These are phyloP conservation scores for Alviniconcha strummeri DNA, from an alignment of 2,888 invertebrate species.

Conservation along the genomic window DNA sequence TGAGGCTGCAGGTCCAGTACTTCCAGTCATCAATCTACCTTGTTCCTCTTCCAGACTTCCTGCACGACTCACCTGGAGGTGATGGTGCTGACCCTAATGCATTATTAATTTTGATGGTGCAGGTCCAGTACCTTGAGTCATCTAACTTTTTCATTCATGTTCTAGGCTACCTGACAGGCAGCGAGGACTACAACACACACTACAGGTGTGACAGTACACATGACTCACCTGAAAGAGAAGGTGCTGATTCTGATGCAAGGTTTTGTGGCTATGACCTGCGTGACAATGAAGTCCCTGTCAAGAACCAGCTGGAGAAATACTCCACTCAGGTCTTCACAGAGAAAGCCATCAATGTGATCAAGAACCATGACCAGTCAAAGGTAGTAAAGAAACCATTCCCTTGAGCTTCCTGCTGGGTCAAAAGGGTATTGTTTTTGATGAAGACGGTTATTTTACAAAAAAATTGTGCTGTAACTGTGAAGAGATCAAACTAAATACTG, in stretches of 20 bases:
- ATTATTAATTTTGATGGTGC: no score
- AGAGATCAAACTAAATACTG: no score
- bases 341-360: slow-evolving; percentile 58
- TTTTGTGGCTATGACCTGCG: slow-evolving; percentile 57
- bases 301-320: slow-evolving; percentile 52
- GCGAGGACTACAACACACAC: slow-evolving; percentile 69
- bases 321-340: slow-evolving; percentile 64
- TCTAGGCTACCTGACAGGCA: slow-evolving; percentile 72
- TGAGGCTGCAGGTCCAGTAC: no score
- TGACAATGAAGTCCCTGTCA: slow-evolving; percentile 52
- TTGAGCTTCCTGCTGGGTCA: not conserved
- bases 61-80: no score
- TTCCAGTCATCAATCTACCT: no score
- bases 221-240: not conserved
- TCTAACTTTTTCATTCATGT: no score
- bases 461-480: no score
- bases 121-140: no score
- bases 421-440: not conserved
- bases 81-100: no score
- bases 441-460: not conserved
- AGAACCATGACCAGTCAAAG: slow-evolving; percentile 52
- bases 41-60: no score
- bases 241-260: not conserved
- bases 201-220: slow-evolving; percentile 42
- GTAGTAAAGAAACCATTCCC: slow-evolving; percentile 37